Base-by-base conservation (phyloP, 2,113 vertebrate genomes). In the Callocephalon fimbriatum region DNA sequence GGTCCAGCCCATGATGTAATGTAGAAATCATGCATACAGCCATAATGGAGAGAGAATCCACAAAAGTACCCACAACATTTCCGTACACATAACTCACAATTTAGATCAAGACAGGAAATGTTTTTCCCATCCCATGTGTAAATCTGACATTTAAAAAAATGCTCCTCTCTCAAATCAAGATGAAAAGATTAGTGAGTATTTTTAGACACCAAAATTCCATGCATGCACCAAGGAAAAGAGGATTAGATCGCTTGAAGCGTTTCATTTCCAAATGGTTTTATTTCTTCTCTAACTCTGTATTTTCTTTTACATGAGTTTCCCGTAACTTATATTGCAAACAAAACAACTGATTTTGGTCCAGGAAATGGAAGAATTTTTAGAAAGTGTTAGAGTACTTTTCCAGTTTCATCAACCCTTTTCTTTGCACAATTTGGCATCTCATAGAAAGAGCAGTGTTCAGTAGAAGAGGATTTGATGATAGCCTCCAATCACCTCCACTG, bases 101-200 rank as follows among this genome's bases (percentile, higher is more conserved):
- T 95, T 87, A 92, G 73, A 91, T 75, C 86, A 92, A 84, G 88
- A 53, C 80, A 91, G 94, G 88, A 97, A 95, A 95, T 93, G 79
- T 56, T 95, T 96, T 96, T 95, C 90, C 77, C 94, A 95, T 95
- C 94, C 82, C 79, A 51, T 91, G 79, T 88, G 86, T 92, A 96
- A 93, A 78, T 81, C 74, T 56, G 83, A 95, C 82, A 93, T 96
- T 94, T 86, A 2, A 17, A 35, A 93, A 89, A 92, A 86, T 44
- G 38, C 87, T 93, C 82, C 56, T 86, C 81, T 91, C 88, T 81
- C 72, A 89, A 72, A 70, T 56, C 47, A 78, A 88, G 95, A 96
- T 62, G 17, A 85, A 95, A 94, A 93, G 38, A 75, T 88, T 73
- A 61, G 25, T 10, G 51, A 61, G 20, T 87, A 92, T 88, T 95